phyloP scores from a whole-genome alignment of 2,797 vertebrate species.

The Rachycentron canadum region DNA sequence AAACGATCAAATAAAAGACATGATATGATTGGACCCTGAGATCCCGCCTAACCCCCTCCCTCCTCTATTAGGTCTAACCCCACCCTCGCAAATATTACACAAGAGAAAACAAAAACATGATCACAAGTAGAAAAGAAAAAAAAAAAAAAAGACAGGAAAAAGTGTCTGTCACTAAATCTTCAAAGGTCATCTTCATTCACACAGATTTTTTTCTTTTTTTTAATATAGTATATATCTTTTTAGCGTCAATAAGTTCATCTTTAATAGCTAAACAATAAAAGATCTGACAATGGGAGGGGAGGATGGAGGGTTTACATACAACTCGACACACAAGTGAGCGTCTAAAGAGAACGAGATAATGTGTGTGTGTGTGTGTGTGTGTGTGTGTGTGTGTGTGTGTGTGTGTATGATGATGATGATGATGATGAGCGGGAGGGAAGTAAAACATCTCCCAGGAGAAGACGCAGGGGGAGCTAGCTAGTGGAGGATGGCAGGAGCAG shows the following conservation, averaged over 20 bases:
- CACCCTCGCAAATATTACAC: constrained; percentile 47
- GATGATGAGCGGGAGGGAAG: constrained; percentile 37
- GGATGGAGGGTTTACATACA: constrained; percentile 63
- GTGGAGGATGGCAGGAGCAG: constrained; percentile 73
- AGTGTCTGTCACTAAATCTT: constrained; percentile 76
- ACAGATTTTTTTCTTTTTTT: constrained; percentile 57
- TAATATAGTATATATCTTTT: constrained; percentile 65
- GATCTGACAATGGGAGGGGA: constrained; percentile 58
- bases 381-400: constrained; percentile 43
- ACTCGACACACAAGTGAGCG: constrained; percentile 66
- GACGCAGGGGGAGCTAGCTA: constrained; percentile 53
- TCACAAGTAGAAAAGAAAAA: constrained; percentile 67
- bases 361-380: constrained; percentile 29
- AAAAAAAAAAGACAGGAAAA: constrained; percentile 53
- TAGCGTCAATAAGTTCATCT: constrained; percentile 67
- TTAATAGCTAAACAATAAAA: constrained; percentile 76
- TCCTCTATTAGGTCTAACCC: constrained; percentile 44
- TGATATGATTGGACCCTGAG: constrained; percentile 81
- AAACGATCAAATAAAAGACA: constrained; percentile 75
- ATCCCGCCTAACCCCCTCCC: constrained; percentile 60
- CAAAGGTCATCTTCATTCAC: constrained; percentile 72
- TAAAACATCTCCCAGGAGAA: constrained; percentile 19
- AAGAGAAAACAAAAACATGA: constrained; percentile 58
- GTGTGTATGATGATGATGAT: too few species aligned
- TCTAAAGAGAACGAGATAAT: constrained; percentile 71